Evolutionary conservation across 2,888 invertebrate genomes (phyloP), one percentile per base, ranked within the genome.

Genomic region (Chrysolina americana): DNA sequence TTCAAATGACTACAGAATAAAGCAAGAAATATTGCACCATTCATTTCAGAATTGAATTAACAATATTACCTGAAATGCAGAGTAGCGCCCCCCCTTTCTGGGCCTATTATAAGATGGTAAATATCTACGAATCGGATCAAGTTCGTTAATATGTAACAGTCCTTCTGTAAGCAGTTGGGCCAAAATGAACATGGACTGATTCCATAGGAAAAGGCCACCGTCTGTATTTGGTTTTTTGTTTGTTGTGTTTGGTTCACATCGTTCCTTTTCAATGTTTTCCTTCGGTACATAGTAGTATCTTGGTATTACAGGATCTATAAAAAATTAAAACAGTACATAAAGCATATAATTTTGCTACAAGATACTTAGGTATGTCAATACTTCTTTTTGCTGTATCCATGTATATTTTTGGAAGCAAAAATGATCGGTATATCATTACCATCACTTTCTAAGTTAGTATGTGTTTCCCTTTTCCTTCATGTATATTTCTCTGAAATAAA

Each of bases 41-140:
- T 48, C 6, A 17, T 17, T 17, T n/a, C 48, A 17, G 19, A 41
- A 41, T 41, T 0, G 44, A 10, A 17, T 41, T 1, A 64, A 23
- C n/a, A 19, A 23, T 1, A n/a, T 84, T 89, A 96, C 98, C 94
- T 99, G 98, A 89, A 99, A 99, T 28, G 98, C 98, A 0, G 98
- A 98, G 89, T 99, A 99, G 77, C 98, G 91, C 62, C 97, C 96
- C 68, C 95, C 96, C 84, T 94, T 93, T 50, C 96, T 90, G 0
- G 99, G 99, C 64, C 99, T 90, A 87, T 98, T 98, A 87, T 97
- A 98, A 0, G 98, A 98, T 0, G 99, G 98, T 81, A 99, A 89
- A 88, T 98, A 98, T 44, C 99, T 92, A 65, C 98, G 91, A 80
- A 99, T 96, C 0, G 98, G 98, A 89, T 99, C 99, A 76, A 99